These are phyloP conservation scores for Syngnathus floridae DNA, from an alignment of 2,113 vertebrate species.

Conservation along the genomic window DNA sequence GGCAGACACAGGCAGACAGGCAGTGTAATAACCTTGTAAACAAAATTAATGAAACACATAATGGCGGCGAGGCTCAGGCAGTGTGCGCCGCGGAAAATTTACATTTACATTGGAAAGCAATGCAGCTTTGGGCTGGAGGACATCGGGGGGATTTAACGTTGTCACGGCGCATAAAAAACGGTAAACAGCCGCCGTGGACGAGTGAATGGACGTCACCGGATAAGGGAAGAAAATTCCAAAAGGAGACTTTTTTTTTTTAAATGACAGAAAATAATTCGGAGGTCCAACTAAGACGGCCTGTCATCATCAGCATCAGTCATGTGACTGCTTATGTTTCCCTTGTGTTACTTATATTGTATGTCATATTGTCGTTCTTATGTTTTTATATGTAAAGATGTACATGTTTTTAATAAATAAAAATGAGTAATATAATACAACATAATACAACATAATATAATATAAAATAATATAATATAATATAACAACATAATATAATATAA, in stretches of 20 bases:
- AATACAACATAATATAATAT: too few relatives aligned
- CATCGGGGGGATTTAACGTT: not conserved
- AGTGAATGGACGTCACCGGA: not conserved
- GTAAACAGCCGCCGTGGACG: not conserved
- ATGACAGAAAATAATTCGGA: not conserved
- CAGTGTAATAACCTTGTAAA: not conserved
- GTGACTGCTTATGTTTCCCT: too few relatives aligned
- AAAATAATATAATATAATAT: too few relatives aligned
- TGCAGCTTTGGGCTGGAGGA: not conserved
- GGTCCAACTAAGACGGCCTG: not conserved
- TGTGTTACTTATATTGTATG: too few relatives aligned
- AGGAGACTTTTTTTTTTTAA: not conserved
- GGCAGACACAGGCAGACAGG: not conserved
- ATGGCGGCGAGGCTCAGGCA: constrained; percentile 3
- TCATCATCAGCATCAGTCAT: not conserved
- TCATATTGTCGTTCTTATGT: too few relatives aligned
- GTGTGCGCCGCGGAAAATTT: constrained; percentile 15
- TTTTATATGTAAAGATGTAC: too few relatives aligned
- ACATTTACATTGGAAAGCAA: constrained; percentile 27
- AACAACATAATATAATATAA: too few relatives aligned
- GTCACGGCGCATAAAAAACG: not conserved
- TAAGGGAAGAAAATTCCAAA: not conserved
- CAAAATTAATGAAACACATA: constrained; percentile 15
- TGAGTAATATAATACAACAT: too few relatives aligned
- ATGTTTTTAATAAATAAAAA: too few relatives aligned